Conservation (phyloP, 2,888 invertebrate genomes). For the Ichneumon xanthorius region DNA sequence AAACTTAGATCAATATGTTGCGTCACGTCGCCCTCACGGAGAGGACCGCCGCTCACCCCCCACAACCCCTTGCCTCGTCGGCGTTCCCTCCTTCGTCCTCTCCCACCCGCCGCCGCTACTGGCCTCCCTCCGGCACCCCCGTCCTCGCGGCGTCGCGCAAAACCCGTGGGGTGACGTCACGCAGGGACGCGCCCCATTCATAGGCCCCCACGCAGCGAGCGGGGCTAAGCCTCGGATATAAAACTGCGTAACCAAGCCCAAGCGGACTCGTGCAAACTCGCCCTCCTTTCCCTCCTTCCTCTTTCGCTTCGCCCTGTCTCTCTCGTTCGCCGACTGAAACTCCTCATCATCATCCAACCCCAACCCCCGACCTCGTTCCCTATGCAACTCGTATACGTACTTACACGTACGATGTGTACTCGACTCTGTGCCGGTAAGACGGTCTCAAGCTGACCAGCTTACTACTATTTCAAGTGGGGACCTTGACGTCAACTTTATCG, state of each 20-base stretch:
- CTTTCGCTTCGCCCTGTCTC: slow-evolving; percentile 1
- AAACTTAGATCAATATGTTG: slow-evolving; percentile 84
- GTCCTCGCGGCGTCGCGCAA: slow-evolving; percentile 57
- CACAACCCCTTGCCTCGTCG: slow-evolving; percentile 23
- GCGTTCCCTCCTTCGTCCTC: slow-evolving; percentile 43
- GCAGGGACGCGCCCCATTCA: slow-evolving; percentile 83
- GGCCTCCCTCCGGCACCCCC: slow-evolving; percentile 40
- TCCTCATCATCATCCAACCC: slow-evolving; percentile 13
- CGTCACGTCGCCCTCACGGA: slow-evolving; percentile 81
- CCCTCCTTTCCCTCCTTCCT: slow-evolving; percentile 31
- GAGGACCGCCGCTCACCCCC: slow-evolving; percentile 36
- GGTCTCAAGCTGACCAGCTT: slow-evolving; percentile 22
- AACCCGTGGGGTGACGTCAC: slow-evolving; percentile 80
- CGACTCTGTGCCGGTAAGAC: slow-evolving; percentile 21
- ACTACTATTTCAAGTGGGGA: slow-evolving; percentile 25
- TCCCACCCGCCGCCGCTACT: slow-evolving; percentile 65
- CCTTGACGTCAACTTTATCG: slow-evolving; percentile 18
- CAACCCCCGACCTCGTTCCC: slow-evolving; percentile 49
- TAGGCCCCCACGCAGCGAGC: slow-evolving; percentile 78
- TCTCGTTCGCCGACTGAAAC: slow-evolving; percentile 9
- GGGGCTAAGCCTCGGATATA: slow-evolving; percentile 64
- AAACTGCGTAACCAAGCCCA: slow-evolving; percentile 65
- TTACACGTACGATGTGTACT: slow-evolving; percentile 51
- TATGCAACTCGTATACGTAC: slow-evolving; percentile 29
- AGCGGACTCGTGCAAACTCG: slow-evolving; percentile 48